These are phyloP conservation scores for Aphidius ervi DNA, from an alignment of 1,140 invertebrate species.

Conservation along the genomic window DNA sequence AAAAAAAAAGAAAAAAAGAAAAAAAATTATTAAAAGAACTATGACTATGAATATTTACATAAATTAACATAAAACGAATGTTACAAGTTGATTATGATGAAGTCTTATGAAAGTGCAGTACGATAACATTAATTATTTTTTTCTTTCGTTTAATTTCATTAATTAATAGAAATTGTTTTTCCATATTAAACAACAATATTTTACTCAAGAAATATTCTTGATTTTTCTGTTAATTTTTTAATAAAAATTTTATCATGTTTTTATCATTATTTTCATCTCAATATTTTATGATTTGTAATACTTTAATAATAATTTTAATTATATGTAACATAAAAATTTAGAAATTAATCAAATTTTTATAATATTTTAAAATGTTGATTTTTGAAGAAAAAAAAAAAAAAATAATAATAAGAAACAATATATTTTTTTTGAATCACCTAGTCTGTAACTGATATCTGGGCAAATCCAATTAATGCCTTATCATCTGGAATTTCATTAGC, in stretches of 20 bases:
- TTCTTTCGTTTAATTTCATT: neutral
- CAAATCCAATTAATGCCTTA: constrained; percentile 91
- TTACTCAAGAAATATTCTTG: neutral
- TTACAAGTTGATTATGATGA: constrained; percentile 36
- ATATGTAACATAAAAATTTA: constrained; percentile 18
- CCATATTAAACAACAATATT: neutral
- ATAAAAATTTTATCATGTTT: constrained; percentile 8
- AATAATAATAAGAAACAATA: neutral
- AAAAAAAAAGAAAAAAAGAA: neutral
- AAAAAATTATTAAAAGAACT: constrained; percentile 25
- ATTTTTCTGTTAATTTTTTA: constrained; percentile 17
- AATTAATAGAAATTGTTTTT: too few relatives aligned
- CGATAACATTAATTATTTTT: constrained; percentile 15
- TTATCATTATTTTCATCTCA: neutral
- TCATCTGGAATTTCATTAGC: constrained; percentile 86
- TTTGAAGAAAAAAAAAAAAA: constrained; percentile 13
- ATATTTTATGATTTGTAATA: constrained; percentile 16
- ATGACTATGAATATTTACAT: constrained; percentile 42
- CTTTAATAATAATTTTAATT: constrained; percentile 14
- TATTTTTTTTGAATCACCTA: constrained; percentile 44
- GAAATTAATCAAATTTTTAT: constrained; percentile 9
- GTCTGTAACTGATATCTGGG: constrained; percentile 90
- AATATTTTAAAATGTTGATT: constrained; percentile 22
- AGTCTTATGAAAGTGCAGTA: constrained; percentile 16
- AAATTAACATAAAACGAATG: constrained; percentile 35